A percentile compares a stretch with the other conserved stretches of the same genome.
Evolutionary conservation across 2,113 vertebrate genomes (phyloP).

Genomic region (Indicator maculatus): DNA sequence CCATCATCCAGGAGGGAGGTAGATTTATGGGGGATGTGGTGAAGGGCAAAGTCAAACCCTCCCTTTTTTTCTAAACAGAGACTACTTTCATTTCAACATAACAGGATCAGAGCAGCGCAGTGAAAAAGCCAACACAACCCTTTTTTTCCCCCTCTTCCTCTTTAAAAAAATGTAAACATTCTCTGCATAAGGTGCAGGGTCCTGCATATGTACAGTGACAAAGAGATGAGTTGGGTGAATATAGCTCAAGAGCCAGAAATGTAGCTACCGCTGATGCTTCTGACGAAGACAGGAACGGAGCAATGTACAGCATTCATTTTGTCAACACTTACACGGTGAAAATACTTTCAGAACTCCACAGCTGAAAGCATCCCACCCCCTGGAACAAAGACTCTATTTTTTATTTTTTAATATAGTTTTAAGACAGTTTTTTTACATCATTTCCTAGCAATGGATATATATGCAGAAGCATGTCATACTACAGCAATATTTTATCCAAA

Average conservation of each 20-base stretch:
- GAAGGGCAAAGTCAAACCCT: neutral
- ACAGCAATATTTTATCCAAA: constrained; percentile 16
- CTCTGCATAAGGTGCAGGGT: constrained; percentile 66
- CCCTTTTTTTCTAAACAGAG: neutral
- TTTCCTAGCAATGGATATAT: constrained; percentile 44
- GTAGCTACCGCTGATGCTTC: neutral
- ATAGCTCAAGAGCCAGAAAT: neutral
- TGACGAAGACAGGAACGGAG: neutral
- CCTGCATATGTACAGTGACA: constrained; percentile 37
- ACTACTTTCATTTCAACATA: constrained; percentile 9
- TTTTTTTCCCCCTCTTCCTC: neutral
- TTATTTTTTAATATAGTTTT: neutral
- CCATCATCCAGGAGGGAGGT: neutral
- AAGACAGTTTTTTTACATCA: neutral
- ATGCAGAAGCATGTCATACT: constrained; percentile 42
- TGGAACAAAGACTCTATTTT: neutral
- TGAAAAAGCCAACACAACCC: neutral
- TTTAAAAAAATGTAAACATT: constrained; percentile 39
- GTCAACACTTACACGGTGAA: constrained; percentile 29
- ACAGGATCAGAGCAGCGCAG: constrained; percentile 7
- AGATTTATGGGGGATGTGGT: neutral
- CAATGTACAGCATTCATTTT: constrained; percentile 10
- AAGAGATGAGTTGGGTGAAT: constrained; percentile 11
- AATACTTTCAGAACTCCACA: constrained; percentile 14
- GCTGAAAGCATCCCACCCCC: constrained; percentile 24